Base-by-base conservation (phyloP, 2,888 invertebrate species). In the Cryptocephalus primarius region DNA sequence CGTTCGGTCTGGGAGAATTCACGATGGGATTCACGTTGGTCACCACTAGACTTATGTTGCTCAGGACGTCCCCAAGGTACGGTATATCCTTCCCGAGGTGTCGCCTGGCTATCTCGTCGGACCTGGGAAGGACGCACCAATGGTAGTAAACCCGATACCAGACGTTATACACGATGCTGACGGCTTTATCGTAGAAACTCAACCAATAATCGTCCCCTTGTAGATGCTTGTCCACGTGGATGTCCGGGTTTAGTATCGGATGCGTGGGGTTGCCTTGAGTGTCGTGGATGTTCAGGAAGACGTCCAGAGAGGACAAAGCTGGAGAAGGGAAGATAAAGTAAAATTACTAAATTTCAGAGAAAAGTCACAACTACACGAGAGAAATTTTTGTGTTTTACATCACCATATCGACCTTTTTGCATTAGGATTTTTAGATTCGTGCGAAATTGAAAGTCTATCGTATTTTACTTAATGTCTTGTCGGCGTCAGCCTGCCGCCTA, bases 11-110 rank as follows among this genome's bases (percentile, higher is more conserved):
- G 8, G 41, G 40, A 10, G 4, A 50, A 46, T 55, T 50, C 31
- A 57, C 50, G 14, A 54, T 45, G 8, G 55, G 55, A 46, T 57
- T 55, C 33, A 50, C 49, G 43, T 57, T 58, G 32, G 54, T 42
- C 9, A 59, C 43, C n/a, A 58, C 33, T 9, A 56, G 12, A 49
- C 55, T 53, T 22, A 55, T 47, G 47, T 51, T 53, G 33, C 39
- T 48, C 33, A 48, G 51, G 8, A 55, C 50, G 13, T 56, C 54
- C 9, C 54, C 56, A n/a, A 58, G 42, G 45, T 55, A 55, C 10
- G 58, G 58, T 33, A 58, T 31, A 39, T 53, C 44, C 3, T 43
- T 40, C 2, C 51, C 49, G 9, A 58, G 41, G 41, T 47, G 43
- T 39, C 44, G 49, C 43, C 51, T 55, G 14, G 54, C 49, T 12